Conservation (phyloP, 1,140 invertebrate species). For the Monochamus saltuarius region DNA sequence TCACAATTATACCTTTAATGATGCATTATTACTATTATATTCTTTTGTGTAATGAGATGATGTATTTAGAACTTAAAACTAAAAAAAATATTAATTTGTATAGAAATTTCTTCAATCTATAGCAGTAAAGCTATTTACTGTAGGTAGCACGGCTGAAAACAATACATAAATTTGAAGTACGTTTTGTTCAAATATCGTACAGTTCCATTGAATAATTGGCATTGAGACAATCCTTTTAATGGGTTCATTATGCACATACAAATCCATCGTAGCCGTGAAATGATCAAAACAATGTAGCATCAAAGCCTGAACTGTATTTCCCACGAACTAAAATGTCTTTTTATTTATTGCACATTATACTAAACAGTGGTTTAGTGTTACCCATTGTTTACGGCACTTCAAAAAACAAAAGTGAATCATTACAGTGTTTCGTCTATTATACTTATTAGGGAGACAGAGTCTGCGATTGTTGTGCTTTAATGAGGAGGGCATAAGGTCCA, state of each 20-base stretch:
- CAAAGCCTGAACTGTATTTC: slow-evolving; percentile 25
- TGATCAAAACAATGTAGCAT: slow-evolving; percentile 25
- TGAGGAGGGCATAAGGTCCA: slow-evolving; percentile 5
- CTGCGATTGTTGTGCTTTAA: slow-evolving; percentile 17
- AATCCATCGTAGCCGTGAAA: slow-evolving; percentile 15
- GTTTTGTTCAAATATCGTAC: too few species aligned
- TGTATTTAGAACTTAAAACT: too few species aligned
- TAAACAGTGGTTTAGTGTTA: slow-evolving; percentile 42
- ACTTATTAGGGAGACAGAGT: slow-evolving; percentile 24
- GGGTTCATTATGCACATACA: slow-evolving; percentile 11
- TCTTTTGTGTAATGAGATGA: too few species aligned
- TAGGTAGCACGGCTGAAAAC: too few species aligned
- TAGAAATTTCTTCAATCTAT: too few species aligned
- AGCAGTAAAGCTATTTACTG: too few species aligned
- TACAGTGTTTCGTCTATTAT: slow-evolving; percentile 43
- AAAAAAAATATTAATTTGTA: too few species aligned
- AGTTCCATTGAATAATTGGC: too few species aligned
- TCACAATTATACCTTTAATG: too few species aligned
- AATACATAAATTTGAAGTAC: too few species aligned
- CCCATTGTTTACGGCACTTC: slow-evolving; percentile 41
- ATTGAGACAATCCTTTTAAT: slow-evolving; percentile 6
- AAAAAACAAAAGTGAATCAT: slow-evolving; percentile 43
- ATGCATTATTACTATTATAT: too few species aligned
- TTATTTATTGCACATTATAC: slow-evolving; percentile 39
- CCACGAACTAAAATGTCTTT: slow-evolving; percentile 31